Evolutionary conservation across 1,140 invertebrate genomes (phyloP).

Genomic region (Scylla paramamosain): DNA sequence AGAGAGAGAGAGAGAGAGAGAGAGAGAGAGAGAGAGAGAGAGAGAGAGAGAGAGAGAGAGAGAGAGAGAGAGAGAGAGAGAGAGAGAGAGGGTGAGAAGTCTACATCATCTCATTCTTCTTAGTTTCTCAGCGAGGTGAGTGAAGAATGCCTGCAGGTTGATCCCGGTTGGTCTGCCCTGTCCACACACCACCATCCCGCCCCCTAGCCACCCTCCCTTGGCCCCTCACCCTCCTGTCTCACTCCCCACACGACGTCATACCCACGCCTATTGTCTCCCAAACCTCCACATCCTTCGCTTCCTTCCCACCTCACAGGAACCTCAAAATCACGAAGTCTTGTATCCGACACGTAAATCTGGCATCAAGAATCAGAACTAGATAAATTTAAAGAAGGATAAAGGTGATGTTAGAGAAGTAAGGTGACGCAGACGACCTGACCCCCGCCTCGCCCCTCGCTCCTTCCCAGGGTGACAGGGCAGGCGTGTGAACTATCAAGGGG

Average conservation of each 20-base stretch:
- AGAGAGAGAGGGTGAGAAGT: neutral
- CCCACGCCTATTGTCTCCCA: constrained; percentile 45
- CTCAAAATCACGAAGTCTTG: no score
- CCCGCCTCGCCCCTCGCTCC: neutral
- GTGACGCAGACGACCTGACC: neutral
- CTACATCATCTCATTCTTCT: constrained; percentile 45
- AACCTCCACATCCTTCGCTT: neutral
- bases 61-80: neutral
- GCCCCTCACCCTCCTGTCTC: neutral
- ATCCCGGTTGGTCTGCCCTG: neutral
- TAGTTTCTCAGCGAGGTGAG: constrained; percentile 44
- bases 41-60: constrained; percentile 7
- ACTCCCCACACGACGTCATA: constrained; percentile 54
- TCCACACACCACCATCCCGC: neutral
- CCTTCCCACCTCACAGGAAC: neutral
- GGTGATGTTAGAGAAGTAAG: neutral
- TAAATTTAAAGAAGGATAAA: neutral
- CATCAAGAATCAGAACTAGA: no score
- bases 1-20: neutral
- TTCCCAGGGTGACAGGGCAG: constrained; percentile 55
- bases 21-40: neutral
- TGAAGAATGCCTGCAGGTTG: constrained; percentile 59
- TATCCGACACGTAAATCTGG: no score
- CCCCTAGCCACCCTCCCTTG: neutral
- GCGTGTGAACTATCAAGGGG: constrained; percentile 52